These are phyloP conservation scores for Mohoua ochrocephala DNA, from an alignment of 2,113 vertebrate species.

Conservation along the genomic window DNA sequence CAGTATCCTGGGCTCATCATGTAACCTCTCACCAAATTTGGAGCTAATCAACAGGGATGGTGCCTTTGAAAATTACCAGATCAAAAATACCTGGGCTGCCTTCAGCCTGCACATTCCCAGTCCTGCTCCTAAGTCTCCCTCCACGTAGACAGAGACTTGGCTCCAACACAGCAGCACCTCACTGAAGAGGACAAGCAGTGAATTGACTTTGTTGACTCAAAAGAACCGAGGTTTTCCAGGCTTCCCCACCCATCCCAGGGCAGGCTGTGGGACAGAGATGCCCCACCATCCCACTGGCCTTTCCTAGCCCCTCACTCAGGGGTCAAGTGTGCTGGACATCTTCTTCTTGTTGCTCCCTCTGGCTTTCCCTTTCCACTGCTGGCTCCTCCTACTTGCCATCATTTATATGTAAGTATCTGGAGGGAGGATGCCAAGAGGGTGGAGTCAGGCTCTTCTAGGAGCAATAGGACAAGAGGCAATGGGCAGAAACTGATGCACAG, in stretches of 20 bases:
- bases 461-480: neutral
- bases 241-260: neutral
- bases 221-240: neutral
- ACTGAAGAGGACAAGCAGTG: neutral
- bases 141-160: neutral
- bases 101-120: neutral
- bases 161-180: neutral
- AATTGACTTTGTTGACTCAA: neutral
- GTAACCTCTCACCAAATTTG: neutral
- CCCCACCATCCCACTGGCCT: neutral
- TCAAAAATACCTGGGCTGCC: neutral
- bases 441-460: neutral
- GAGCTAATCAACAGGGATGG: neutral
- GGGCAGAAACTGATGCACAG: neutral
- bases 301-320: neutral
- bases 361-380: neutral
- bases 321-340: rapidly evolving
- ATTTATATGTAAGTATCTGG: neutral
- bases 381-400: neutral
- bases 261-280: neutral
- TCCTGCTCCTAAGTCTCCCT: neutral
- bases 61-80: neutral
- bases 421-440: neutral
- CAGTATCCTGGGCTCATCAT: neutral
- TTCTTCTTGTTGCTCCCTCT: neutral